Base-by-base conservation (phyloP, 2,113 vertebrate species). In the Oxyruncus cristatus region DNA sequence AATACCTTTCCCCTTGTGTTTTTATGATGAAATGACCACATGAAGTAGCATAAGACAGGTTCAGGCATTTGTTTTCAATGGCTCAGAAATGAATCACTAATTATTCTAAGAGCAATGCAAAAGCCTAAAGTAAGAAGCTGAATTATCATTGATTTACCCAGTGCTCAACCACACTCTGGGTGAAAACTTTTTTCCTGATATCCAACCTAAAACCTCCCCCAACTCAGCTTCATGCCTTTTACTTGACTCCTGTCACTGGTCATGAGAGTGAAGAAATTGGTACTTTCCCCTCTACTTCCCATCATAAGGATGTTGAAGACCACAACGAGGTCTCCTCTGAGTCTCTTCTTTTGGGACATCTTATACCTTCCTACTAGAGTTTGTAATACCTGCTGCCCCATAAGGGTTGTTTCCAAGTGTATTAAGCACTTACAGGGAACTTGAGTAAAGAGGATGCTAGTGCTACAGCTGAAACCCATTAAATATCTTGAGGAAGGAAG, bases 191-290 rank as follows among this genome's bases (percentile, higher is more conserved):
- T 56, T 66, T 33, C 52, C 44, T 81, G 5, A 58, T 59, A 44
- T 27, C 12, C 12, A 59, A 11, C 8, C 22, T 59, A 44, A 52
- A 52, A 20, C 12, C 8, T 50, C 12, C 12, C 13, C 17, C 42
- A 14, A 9, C 46, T 61, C 22, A 37, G 16, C 42, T 68, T 52
- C 33, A 23, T 37, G 11, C 22, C 27, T n/a, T 68, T 61, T 30
- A n/a, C 41, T 47, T 30, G 44, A 61, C 22, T 6, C 27, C 22
- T 18, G 33, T 37, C 19, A 13, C 28, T 39, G 22, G 9, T 46
- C 28, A 46, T 0, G 0, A 70, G n/a, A 32, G 15, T n/a, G 1
- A n/a, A 53, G 50, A n/a, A 24, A 14, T 61, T 15, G 13, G 16
- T 39, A 39, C 15, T 10, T 16, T 8, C 3, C 12, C 15, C 33